phyloP scores from a whole-genome alignment of 1,140 invertebrate species.

The Pseudomyrmex cubaensis region DNA sequence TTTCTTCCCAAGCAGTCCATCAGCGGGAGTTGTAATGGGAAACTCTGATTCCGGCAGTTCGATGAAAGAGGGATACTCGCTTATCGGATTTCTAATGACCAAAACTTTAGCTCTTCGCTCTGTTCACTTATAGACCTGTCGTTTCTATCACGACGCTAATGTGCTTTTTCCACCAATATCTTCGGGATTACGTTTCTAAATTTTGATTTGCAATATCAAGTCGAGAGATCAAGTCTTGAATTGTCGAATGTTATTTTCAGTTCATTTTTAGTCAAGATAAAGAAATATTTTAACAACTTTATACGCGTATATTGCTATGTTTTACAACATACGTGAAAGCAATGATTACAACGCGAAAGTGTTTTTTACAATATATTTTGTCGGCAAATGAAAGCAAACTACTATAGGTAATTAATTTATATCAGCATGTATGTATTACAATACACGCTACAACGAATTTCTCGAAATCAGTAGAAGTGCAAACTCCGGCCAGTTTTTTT shows the following conservation, averaged over 20 bases:
- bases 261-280: not conserved
- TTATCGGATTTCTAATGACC: conserved; percentile 68
- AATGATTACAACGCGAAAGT: no score
- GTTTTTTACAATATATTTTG: conserved; percentile 1
- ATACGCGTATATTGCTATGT: no score
- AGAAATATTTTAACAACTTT: no score
- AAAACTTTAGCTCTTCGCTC: conserved; percentile 29
- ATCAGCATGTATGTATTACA: not conserved
- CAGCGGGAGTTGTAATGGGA: conserved; percentile 33
- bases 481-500: not conserved
- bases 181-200: conserved; percentile 52
- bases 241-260: not conserved
- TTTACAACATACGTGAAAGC: no score
- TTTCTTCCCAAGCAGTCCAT: conserved; percentile 23
- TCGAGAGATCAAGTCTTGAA: not conserved
- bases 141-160: conserved; percentile 49
- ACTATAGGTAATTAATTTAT: not conserved
- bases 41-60: conserved; percentile 1
- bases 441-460: not conserved
- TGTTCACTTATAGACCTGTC: conserved; percentile 11
- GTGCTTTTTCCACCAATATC: conserved; percentile 43
- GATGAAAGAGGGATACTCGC: conserved; percentile 5
- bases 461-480: not conserved
- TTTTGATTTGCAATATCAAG: not conserved
- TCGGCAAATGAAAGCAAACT: not conserved